phyloP scores from a whole-genome alignment of 2,797 vertebrate species.

The Thripadectes ignobilis region DNA sequence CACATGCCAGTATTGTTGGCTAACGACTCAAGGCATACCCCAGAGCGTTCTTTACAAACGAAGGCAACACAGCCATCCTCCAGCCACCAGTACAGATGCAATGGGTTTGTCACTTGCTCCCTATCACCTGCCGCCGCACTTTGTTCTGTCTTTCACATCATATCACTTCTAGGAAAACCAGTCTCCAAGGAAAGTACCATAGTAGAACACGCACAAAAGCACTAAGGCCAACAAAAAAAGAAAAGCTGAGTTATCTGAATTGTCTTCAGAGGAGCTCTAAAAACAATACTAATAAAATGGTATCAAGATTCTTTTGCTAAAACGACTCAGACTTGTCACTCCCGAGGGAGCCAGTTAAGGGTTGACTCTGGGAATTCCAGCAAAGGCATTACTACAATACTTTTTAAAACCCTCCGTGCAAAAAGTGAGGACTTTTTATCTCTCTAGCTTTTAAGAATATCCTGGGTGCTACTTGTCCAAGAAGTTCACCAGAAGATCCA shows the following conservation, averaged over 20 bases:
- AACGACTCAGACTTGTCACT: background rate
- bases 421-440: background rate
- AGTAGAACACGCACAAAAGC: background rate
- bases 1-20: background rate
- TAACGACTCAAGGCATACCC: background rate
- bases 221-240: background rate
- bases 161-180: background rate
- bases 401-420: background rate
- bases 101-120: background rate
- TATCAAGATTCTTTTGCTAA: background rate
- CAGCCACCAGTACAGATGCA: accelerated
- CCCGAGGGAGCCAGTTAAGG: no score
- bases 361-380: background rate
- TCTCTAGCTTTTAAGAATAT: background rate
- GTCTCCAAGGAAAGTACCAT: background rate
- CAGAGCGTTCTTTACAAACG: accelerated
- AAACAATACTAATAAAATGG: background rate
- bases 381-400: background rate
- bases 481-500: background rate
- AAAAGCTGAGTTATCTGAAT: background rate
- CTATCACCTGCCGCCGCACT: background rate
- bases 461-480: no score
- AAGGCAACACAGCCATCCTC: background rate
- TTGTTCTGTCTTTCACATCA: background rate
- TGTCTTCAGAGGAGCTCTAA: background rate